Percentiles rank a stretch among this genome's conserved stretches.
These are phyloP conservation scores for Masticophis lateralis DNA, from an alignment of 2,797 vertebrate species.

Conservation along the genomic window DNA sequence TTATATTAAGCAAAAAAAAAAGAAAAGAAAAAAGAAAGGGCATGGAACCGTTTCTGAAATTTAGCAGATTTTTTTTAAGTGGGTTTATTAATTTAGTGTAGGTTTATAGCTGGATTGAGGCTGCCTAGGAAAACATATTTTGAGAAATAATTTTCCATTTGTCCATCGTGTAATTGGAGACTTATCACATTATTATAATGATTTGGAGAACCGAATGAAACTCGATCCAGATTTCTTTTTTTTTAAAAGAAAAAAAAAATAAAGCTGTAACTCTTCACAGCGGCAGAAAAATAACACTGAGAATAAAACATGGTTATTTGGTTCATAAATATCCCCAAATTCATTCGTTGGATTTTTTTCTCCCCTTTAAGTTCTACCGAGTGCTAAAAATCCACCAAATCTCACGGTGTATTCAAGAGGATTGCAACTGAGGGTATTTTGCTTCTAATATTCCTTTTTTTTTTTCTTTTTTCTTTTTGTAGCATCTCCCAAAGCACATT, in stretches of 20 bases:
- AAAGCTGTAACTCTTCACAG: background rate
- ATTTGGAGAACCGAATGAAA: background rate
- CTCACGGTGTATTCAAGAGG: background rate
- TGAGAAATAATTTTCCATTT: background rate
- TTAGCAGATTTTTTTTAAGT: background rate
- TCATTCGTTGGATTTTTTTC: background rate
- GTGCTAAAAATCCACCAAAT: background rate
- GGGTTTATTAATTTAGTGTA: background rate
- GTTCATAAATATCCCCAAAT: background rate
- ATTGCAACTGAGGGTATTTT: background rate
- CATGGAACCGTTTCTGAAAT: background rate
- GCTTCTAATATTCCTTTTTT: background rate
- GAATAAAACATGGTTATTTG: background rate
- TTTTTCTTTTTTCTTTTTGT: background rate
- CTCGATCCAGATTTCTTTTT: background rate
- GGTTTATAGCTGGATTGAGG: conserved; percentile 3
- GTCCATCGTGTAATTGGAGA: background rate
- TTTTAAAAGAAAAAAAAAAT: background rate
- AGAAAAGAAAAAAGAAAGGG: too few relatives aligned
- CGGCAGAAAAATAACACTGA: background rate
- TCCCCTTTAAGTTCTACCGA: background rate
- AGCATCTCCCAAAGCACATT: background rate
- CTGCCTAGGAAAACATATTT: background rate
- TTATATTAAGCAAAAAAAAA: background rate
- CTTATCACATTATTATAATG: conserved; percentile 12